A percentile compares a stretch with the other conserved stretches of the same genome.
Evolutionary conservation across 2,113 vertebrate genomes (phyloP).

Genomic region (Ctenodactylus gundi): DNA sequence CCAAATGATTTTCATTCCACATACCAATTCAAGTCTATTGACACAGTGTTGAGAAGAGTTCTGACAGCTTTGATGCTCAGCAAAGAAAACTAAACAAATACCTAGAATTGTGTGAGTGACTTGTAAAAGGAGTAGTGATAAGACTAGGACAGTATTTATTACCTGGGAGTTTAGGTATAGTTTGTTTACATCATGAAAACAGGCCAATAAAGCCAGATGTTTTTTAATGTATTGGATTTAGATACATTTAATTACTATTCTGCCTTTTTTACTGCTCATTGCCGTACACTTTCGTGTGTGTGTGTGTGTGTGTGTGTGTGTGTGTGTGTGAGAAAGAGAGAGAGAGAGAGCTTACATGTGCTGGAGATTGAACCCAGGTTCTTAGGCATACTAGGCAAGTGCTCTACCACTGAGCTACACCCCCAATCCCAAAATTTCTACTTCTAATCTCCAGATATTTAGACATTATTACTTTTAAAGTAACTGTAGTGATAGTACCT

Average conservation of each 20-base stretch:
- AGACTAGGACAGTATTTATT: not conserved
- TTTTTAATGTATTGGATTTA: not conserved
- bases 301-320: too few species aligned
- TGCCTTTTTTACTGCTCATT: not conserved
- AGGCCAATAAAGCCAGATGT: not conserved
- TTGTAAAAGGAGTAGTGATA: not conserved
- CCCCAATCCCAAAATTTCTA: not conserved
- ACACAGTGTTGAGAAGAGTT: not conserved
- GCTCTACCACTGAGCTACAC: not conserved
- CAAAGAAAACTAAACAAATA: not conserved
- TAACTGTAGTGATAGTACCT: not conserved
- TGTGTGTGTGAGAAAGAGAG: too few species aligned
- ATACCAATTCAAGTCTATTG: not conserved
- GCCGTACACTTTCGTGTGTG: not conserved
- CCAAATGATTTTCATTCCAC: not conserved
- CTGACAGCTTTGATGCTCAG: not conserved
- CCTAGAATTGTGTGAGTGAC: not conserved
- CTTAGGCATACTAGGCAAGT: not conserved
- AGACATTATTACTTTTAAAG: not conserved
- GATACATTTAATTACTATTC: not conserved
- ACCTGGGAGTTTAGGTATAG: not conserved
- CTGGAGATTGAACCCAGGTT: not conserved
- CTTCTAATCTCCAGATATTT: not conserved
- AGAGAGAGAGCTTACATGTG: too few species aligned
- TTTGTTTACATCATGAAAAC: not conserved